Evolutionary conservation across 2,888 invertebrate genomes (phyloP).

Genomic region (Pterostichus niger): DNA sequence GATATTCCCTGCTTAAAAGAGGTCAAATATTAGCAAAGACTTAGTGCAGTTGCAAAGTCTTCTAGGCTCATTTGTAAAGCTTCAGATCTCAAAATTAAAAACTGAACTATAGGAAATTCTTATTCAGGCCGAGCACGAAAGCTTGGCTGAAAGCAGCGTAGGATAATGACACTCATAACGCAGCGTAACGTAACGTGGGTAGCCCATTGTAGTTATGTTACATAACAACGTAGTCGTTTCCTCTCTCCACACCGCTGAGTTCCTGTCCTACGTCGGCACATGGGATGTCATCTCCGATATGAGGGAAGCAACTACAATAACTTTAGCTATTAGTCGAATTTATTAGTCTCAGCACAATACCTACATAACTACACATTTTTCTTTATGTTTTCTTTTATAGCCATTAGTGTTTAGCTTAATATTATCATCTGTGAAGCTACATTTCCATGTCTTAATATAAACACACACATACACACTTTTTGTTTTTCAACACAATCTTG

Average conservation of each 20-base stretch:
- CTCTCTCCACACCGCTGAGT: not conserved
- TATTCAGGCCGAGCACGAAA: slow-evolving; percentile 9
- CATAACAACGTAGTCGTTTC: slow-evolving; percentile 15
- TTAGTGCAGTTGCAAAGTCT: slow-evolving; percentile 34
- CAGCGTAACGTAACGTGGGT: slow-evolving; percentile 9
- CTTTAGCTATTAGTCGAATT: slow-evolving; percentile 60
- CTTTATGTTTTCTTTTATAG: slow-evolving; percentile 28
- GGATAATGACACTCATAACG: slow-evolving; percentile 41
- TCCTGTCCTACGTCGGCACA: no score
- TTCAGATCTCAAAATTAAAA: slow-evolving; percentile 43
- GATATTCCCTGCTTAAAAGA: slow-evolving; percentile 27
- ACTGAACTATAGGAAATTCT: slow-evolving; percentile 34
- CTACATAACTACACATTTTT: slow-evolving; percentile 38
- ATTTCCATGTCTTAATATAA: no score
- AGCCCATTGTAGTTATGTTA: slow-evolving; percentile 35
- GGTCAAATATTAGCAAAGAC: slow-evolving; percentile 20
- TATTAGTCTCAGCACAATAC: slow-evolving; percentile 51
- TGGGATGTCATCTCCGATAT: slow-evolving; percentile 25
- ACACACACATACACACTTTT: no score
- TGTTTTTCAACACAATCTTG: no score
- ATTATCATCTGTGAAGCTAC: no score
- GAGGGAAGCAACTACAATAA: slow-evolving; percentile 55
- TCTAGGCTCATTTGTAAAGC: slow-evolving; percentile 37
- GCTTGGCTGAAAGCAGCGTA: slow-evolving; percentile 22
- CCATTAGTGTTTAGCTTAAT: not conserved